Base-by-base conservation (phyloP, 2,888 invertebrate species). In the Mimachlamys varia region DNA sequence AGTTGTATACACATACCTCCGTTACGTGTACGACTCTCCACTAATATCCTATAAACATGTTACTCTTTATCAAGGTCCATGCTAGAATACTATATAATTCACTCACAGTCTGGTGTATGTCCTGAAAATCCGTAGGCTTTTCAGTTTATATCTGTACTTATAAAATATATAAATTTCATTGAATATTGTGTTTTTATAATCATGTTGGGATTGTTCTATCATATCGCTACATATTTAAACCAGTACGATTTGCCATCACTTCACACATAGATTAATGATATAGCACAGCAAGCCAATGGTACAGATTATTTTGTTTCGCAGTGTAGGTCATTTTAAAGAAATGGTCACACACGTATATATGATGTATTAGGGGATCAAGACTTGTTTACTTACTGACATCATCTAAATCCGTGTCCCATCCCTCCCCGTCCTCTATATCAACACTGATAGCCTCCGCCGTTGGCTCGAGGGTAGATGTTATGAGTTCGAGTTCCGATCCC, bases 401-500 rank as follows among this genome's bases (percentile, higher is more conserved):
- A 27, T 76, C 76, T 33, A 76, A 33, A 33, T 76, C 76, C 33
- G 76, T 76, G 33, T 76, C 76, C 76, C 76, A 76, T 76, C 76
- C 76, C 7, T 76, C 76, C 76, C 76, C 76, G 33, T 76, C 76
- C 33, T 76, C 76, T 27, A 76, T 76, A 33, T 76, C 76, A 33
- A 76, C 76, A 15, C 12, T 76, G 33, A 76, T 13, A 22, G 76
- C 12, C 15, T 27, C 76, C 33, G 2, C 27, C 5, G 76, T 33
- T 76, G 76, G 76, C 76, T 76, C 76, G 3, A 76, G 27, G 2
- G 76, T 33, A 27, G 76, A 19, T 12, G 76, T 76, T 76, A 76
- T 76, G 27, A 76, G 76, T 76, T 76, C 76, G 76, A 76, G 76
- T 33, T 76, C 76, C 7, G 76, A 76, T 33, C 76, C 76, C 27